Percentiles rank a stretch among this genome's conserved stretches.
Conservation (phyloP, 2,888 invertebrate species). For the Chrysolina haemoptera region DNA sequence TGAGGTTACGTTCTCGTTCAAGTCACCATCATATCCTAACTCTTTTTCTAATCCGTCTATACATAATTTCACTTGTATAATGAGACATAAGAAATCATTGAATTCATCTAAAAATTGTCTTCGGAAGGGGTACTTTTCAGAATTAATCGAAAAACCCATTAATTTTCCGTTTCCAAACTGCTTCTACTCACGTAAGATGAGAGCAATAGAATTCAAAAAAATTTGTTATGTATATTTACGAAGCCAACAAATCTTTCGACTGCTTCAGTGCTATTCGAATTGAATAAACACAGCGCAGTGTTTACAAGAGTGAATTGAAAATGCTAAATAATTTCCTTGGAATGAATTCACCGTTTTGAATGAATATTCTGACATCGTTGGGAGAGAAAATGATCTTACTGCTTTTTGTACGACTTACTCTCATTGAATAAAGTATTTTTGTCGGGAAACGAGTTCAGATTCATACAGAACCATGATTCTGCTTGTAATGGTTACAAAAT, state of each 20-base stretch:
- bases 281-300: not conserved
- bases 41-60: too few species aligned
- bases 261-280: not conserved
- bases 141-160: not conserved
- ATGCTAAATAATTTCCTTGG: not conserved
- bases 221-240: not conserved
- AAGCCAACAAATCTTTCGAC: not conserved
- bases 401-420: not conserved
- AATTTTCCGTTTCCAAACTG: not conserved
- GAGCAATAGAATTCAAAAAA: not conserved
- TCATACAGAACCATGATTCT: too few species aligned
- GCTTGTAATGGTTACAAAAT: too few species aligned
- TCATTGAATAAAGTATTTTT: not conserved
- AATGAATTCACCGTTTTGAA: not conserved
- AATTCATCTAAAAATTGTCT: too few species aligned
- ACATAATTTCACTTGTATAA: too few species aligned
- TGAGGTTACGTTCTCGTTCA: too few species aligned
- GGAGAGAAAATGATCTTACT: not conserved
- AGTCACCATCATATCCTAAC: too few species aligned
- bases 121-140: too few species aligned
- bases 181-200: not conserved
- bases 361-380: not conserved
- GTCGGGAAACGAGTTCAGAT: too few species aligned
- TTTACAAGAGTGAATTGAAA: not conserved
- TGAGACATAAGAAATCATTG: too few species aligned